A percentile compares a stretch with the other conserved stretches of the same genome.
Evolutionary conservation across 2,797 vertebrate species (phyloP).

Genomic region (Acanthis flammea): DNA sequence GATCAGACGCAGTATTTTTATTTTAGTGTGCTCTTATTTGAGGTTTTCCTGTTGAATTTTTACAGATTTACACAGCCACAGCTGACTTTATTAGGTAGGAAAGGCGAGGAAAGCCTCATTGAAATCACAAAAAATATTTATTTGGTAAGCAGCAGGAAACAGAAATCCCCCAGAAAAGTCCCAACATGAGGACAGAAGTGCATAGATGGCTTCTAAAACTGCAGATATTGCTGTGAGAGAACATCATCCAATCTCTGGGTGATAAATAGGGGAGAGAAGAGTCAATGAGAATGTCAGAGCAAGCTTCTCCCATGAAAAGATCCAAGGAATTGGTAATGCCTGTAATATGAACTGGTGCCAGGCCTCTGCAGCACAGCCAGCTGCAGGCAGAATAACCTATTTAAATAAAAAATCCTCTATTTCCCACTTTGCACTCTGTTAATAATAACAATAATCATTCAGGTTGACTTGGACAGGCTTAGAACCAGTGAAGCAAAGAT

Average conservation of each 20-base stretch:
- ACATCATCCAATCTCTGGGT: not conserved
- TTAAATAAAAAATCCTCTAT: not conserved
- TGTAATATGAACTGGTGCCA: not conserved
- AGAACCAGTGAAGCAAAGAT: constrained; percentile 34
- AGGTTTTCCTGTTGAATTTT: not conserved
- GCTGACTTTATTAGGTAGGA: not conserved
- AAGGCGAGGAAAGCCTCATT: not conserved
- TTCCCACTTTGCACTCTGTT: not conserved
- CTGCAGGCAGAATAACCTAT: constrained; percentile 6
- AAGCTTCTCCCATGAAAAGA: constrained; percentile 17
- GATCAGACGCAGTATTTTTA: not conserved
- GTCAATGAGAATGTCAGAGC: not conserved
- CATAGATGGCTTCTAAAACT: not conserved
- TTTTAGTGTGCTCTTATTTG: not conserved
- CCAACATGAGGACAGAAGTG: not conserved
- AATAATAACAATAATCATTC: constrained; percentile 52
- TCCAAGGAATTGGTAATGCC: not conserved
- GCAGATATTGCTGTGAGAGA: not conserved
- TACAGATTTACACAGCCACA: not conserved
- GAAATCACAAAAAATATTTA: not conserved
- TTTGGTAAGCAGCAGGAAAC: not conserved
- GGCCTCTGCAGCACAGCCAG: constrained; percentile 18
- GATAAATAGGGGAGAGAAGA: not conserved
- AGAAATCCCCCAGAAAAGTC: not conserved
- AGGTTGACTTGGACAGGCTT: constrained; percentile 24